phyloP scores from a whole-genome alignment of 2,888 invertebrate species.

The Drosophila meridiana region DNA sequence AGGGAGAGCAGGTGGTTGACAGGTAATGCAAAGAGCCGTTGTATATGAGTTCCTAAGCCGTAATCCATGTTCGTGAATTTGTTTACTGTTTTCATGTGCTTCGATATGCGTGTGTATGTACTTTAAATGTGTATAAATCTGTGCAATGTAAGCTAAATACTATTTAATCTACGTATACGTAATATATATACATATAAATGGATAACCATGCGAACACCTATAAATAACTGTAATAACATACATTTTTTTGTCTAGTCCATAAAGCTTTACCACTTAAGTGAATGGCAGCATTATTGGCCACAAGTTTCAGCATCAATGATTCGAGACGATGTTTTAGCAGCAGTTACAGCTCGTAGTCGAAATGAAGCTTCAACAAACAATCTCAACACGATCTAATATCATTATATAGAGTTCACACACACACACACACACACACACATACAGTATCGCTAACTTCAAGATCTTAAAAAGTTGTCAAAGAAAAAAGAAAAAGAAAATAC shows the following conservation, averaged over 20 bases:
- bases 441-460: slow-evolving; percentile 23
- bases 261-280: slow-evolving; percentile 49
- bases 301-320: slow-evolving; percentile 23
- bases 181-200: slow-evolving; percentile 31
- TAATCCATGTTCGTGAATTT: slow-evolving; percentile 80
- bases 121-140: slow-evolving; percentile 77
- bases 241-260: slow-evolving; percentile 65
- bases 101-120: slow-evolving; percentile 75
- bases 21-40: slow-evolving; percentile 62
- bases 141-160: slow-evolving; percentile 71
- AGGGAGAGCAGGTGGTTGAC: neutral
- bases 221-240: slow-evolving; percentile 55
- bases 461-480: slow-evolving; percentile 25
- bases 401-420: neutral
- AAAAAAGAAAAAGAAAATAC: neutral
- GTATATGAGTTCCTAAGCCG: slow-evolving; percentile 78
- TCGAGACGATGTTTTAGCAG: neutral
- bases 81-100: slow-evolving; percentile 79
- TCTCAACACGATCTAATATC: slow-evolving; percentile 7
- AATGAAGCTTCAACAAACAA: neutral
- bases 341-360: neutral
- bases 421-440: slow-evolving; percentile 6
- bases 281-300: slow-evolving; percentile 40
- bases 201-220: slow-evolving; percentile 47
- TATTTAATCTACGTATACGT: slow-evolving; percentile 42